Base-by-base conservation (phyloP, 23 tunicate species). In the Ascidia mentula region DNA sequence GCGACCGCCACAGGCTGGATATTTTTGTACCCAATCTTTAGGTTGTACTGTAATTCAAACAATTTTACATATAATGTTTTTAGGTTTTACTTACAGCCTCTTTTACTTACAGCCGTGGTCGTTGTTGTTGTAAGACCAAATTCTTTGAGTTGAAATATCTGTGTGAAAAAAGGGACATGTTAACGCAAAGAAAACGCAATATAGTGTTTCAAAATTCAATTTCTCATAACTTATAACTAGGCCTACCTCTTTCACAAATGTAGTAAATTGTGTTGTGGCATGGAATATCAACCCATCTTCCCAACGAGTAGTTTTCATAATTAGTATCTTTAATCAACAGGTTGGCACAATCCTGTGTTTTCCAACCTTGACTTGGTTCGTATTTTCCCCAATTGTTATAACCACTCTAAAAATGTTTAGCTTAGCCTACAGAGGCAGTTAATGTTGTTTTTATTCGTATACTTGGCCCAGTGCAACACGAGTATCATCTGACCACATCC, bases 401-500 rank as follows among this genome's bases (percentile, higher is more conserved):
- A 28, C 65, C 65, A 53, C 24, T 53, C 65, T 53, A 9, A 53
- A 5, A 53, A 9, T n/a, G n/a, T n/a, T n/a, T n/a, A n/a, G n/a
- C n/a, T n/a, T n/a, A n/a, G n/a, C n/a, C n/a, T n/a, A n/a, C n/a
- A n/a, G n/a, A n/a, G n/a, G n/a, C n/a, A n/a, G n/a, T n/a, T n/a
- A n/a, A n/a, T n/a, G n/a, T n/a, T n/a, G n/a, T n/a, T n/a, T n/a
- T n/a, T n/a, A n/a, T n/a, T n/a, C n/a, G n/a, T 9, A 5, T 53
- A 53, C 65, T 28, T 53, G 12, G 13, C 13, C 65, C 18, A 71
- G 38, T 28, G 38, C 1, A 28, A 71, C 75, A 2, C 36, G 32
- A 1, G 38, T 71, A 22, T 35, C 30, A 9, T 71, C 75, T 20
- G 38, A 35, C 75, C 75, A 71, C 75, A 71, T 34, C 75, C 75